Evolutionary conservation across 1,140 invertebrate genomes (phyloP).

Genomic region (Macrobrachium nipponense): DNA sequence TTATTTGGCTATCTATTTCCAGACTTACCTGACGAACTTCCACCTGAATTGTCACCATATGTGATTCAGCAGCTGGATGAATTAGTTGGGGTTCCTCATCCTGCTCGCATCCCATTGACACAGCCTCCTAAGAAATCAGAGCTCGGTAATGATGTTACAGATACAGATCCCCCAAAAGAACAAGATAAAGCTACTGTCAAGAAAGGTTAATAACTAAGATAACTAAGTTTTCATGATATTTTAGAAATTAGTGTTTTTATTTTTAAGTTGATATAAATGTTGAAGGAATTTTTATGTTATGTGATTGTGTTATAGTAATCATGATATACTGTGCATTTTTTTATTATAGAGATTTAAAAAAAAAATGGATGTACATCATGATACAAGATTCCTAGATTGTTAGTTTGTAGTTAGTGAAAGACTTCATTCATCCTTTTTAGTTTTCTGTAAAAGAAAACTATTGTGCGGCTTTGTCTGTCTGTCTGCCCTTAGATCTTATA

Average conservation of each 20-base stretch:
- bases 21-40: slow-evolving; percentile 33
- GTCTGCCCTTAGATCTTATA: too few species aligned
- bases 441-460: too few species aligned
- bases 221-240: background rate
- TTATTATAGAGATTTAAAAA: too few species aligned
- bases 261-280: background rate
- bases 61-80: slow-evolving; percentile 24
- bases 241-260: background rate
- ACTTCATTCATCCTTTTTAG: too few species aligned
- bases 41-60: slow-evolving; percentile 33
- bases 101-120: background rate
- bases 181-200: background rate
- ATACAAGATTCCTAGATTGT: too few species aligned
- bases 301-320: too few species aligned
- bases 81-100: slow-evolving; percentile 22
- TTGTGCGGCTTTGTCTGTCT: too few species aligned
- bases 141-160: background rate
- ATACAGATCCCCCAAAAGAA: background rate
- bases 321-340: too few species aligned
- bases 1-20: slow-evolving; percentile 66
- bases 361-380: too few species aligned
- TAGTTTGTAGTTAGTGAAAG: too few species aligned
- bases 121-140: slow-evolving; percentile 13
- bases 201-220: background rate
- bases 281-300: too few species aligned